A percentile compares a stretch with the other conserved stretches of the same genome.
Evolutionary conservation across 2,888 invertebrate species (phyloP).

Genomic region (Chaetoderma sp.): DNA sequence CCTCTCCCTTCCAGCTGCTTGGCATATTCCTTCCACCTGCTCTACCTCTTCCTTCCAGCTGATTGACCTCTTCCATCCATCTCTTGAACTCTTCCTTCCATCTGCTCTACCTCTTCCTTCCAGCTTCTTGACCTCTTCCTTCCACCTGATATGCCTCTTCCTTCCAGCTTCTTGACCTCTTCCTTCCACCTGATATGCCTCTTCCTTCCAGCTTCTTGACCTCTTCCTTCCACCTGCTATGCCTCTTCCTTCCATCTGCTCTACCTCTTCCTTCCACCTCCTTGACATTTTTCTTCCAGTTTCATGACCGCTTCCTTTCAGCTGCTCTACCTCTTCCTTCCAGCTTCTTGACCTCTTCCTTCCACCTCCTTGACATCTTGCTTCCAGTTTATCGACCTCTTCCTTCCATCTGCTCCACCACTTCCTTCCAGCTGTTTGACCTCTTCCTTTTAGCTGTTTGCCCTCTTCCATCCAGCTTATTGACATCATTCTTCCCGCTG

Average conservation of each 20-base stretch:
- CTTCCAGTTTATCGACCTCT: background rate
- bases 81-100: background rate
- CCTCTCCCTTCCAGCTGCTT: background rate
- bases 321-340: conserved; percentile 5
- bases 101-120: background rate
- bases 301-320: background rate
- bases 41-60: background rate
- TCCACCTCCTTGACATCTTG: background rate
- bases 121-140: too few relatives aligned
- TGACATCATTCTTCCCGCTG: background rate
- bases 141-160: too few relatives aligned
- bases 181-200: background rate
- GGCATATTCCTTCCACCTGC: background rate
- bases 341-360: background rate
- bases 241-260: conserved; percentile 5
- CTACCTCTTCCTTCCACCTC: conserved; percentile 5
- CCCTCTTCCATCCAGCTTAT: background rate
- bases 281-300: too few relatives aligned
- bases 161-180: too few relatives aligned
- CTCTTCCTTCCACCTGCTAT: conserved; percentile 6
- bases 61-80: background rate
- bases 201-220: conserved; percentile 1
- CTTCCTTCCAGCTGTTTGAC: background rate
- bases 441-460: background rate
- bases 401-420: background rate